Evolutionary conservation across 2,113 vertebrate species (phyloP), one percentile per base, ranked within the genome.

Genomic region (Potamarius usumacintae): DNA sequence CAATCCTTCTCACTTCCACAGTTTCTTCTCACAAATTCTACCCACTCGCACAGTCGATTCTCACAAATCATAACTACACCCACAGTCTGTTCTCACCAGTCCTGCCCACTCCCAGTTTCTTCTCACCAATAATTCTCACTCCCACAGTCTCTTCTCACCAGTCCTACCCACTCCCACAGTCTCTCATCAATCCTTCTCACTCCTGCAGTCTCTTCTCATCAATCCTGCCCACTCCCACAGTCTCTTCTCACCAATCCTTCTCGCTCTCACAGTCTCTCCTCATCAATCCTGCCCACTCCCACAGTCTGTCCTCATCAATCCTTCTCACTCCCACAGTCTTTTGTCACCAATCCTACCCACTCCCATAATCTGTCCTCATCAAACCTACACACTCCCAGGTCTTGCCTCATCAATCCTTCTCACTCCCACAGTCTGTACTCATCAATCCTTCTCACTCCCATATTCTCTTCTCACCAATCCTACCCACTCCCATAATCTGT

Each of bases 361-460:
- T 65, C 25, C 7, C 22, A 67, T 10, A 67, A 0, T n/a, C 9
- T 65, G 8, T 12, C 25, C 25, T 65, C 25, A n/a, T 0, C 0
- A n/a, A n/a, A 27, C 0, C 25, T 1, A 0, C 10, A 1, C 1
- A 8, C 11, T 34, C 65, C 25, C 7, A n/a, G 11, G 10, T 5
- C 65, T 69, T 1, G 0, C 25, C 25, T 65, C 25, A n/a, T 0
- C 0, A n/a, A n/a, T 67, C 0, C 25, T 1, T 0, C 10, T 4
- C 1, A 8, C 11, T 34, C 65, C 25, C 7, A n/a, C n/a, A 11
- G 10, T 11, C 25, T 67, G 0, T 67, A 0, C n/a, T 11, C 65
- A 27, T 2, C 65, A 27, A 30, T 14, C 0, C 62, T 62, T 4
- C 42, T 4, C 42, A 42, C 42, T 42, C 42, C 42, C 42, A 42